phyloP scores from a whole-genome alignment of 2,113 vertebrate genomes.

The Rhinogobius similis region DNA sequence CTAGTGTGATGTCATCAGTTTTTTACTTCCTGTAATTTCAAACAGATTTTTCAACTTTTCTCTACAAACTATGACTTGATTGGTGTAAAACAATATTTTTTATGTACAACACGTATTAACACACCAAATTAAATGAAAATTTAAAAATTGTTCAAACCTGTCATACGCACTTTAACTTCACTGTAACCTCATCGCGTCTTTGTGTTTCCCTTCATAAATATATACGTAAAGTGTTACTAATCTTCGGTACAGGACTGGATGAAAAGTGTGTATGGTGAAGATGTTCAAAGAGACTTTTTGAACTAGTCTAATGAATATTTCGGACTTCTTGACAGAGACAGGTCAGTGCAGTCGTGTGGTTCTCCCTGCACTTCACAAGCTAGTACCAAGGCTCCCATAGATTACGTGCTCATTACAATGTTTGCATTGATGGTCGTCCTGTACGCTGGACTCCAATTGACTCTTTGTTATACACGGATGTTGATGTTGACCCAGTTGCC shows the following conservation, averaged over 20 bases:
- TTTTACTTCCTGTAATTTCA: too few species aligned
- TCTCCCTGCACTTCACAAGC: conserved; percentile 39
- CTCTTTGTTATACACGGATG: conserved; percentile 44
- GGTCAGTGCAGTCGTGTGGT: conserved; percentile 51
- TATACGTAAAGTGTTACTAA: not conserved
- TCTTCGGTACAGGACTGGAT: not conserved
- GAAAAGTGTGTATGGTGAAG: not conserved
- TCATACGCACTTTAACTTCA: too few species aligned
- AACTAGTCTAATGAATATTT: conserved; percentile 61
- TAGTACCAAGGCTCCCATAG: conserved; percentile 15
- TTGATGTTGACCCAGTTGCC: conserved; percentile 56
- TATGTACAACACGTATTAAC: too few species aligned
- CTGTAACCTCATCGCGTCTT: too few species aligned
- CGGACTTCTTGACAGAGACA: conserved; percentile 64
- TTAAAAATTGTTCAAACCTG: too few species aligned
- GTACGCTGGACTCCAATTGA: conserved; percentile 29
- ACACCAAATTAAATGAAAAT: too few species aligned
- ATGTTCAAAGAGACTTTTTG: conserved; percentile 66
- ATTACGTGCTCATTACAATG: conserved; percentile 54
- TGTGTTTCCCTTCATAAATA: too few species aligned
- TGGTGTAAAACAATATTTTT: too few species aligned
- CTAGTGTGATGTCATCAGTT: too few species aligned
- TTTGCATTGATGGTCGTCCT: conserved; percentile 55
- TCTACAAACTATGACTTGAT: too few species aligned
- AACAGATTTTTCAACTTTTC: too few species aligned